Evolutionary conservation across 2,888 invertebrate genomes (phyloP).

Genomic region (Cyclophora punctaria): DNA sequence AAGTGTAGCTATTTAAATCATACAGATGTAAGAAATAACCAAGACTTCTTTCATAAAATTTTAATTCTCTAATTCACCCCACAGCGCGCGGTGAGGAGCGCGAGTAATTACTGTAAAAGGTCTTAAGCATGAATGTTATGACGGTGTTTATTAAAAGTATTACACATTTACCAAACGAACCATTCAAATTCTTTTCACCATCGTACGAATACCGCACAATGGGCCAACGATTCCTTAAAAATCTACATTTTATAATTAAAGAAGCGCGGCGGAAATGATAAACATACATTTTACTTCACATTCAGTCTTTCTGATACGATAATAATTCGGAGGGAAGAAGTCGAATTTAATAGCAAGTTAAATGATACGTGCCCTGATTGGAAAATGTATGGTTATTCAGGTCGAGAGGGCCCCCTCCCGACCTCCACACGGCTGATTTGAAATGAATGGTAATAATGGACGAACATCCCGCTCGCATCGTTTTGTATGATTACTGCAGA

Average conservation of each 20-base stretch:
- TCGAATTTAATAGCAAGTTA: slow-evolving; percentile 75
- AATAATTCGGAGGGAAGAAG: slow-evolving; percentile 72
- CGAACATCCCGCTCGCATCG: slow-evolving; percentile 69
- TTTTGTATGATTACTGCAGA: slow-evolving; percentile 76
- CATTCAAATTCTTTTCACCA: slow-evolving; percentile 44
- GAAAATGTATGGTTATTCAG: slow-evolving; percentile 76
- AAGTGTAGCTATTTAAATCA: slow-evolving; percentile 22
- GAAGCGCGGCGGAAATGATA: slow-evolving; percentile 28
- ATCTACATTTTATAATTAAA: slow-evolving; percentile 10
- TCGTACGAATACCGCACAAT: slow-evolving; percentile 64
- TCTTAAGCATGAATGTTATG: slow-evolving; percentile 72
- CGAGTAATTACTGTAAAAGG: slow-evolving; percentile 71
- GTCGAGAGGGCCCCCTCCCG: slow-evolving; percentile 52
- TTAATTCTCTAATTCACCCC: slow-evolving; percentile 68
- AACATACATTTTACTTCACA: slow-evolving; percentile 37
- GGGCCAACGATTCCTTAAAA: slow-evolving; percentile 29
- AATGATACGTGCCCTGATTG: slow-evolving; percentile 75
- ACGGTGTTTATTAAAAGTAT: slow-evolving; percentile 72
- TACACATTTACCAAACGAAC: slow-evolving; percentile 47
- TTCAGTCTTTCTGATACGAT: slow-evolving; percentile 58
- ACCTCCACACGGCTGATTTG: slow-evolving; percentile 70
- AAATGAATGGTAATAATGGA: slow-evolving; percentile 75
- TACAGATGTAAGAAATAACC: slow-evolving; percentile 49
- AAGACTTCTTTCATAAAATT: slow-evolving; percentile 65
- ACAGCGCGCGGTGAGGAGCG: slow-evolving; percentile 26